These are phyloP conservation scores for Sebastes minor DNA, from an alignment of 2,797 vertebrate species.

Conservation along the genomic window DNA sequence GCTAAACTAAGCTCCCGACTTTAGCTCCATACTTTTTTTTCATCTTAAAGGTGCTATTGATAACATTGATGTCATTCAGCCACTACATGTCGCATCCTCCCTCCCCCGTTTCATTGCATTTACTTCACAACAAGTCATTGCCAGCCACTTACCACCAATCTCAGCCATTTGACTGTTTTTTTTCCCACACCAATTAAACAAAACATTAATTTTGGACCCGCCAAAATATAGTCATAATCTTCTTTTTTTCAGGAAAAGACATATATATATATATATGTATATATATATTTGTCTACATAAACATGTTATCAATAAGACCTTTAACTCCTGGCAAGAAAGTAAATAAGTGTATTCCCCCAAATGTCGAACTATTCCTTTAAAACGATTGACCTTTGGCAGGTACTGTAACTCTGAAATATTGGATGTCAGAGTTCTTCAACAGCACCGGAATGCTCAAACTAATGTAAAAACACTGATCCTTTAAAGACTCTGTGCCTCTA, in stretches of 20 bases:
- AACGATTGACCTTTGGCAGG: not conserved
- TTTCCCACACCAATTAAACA: too few relatives aligned
- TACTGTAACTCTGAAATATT: not conserved
- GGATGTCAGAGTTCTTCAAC: not conserved
- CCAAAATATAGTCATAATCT: too few relatives aligned
- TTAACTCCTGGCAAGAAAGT: not conserved
- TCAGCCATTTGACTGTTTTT: fast-evolving
- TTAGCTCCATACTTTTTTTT: not conserved
- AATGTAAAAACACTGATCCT: not conserved
- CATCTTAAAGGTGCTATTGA: not conserved
- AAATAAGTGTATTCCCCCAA: not conserved
- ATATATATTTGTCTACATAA: too few relatives aligned
- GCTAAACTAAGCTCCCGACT: not conserved
- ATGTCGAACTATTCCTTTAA: not conserved
- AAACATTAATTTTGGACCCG: too few relatives aligned
- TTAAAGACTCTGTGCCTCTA: not conserved
- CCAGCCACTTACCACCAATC: too few relatives aligned
- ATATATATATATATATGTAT: too few relatives aligned
- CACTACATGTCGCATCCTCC: too few relatives aligned
- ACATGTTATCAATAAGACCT: too few relatives aligned
- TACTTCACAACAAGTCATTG: too few relatives aligned
- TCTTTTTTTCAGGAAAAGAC: too few relatives aligned
- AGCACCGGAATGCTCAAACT: not conserved
- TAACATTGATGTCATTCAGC: too few relatives aligned
- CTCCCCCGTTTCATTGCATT: too few relatives aligned